A percentile compares a stretch with the other conserved stretches of the same genome.
These are phyloP conservation scores for Rhipidura dahli DNA, from an alignment of 2,113 vertebrate species.

Conservation along the genomic window DNA sequence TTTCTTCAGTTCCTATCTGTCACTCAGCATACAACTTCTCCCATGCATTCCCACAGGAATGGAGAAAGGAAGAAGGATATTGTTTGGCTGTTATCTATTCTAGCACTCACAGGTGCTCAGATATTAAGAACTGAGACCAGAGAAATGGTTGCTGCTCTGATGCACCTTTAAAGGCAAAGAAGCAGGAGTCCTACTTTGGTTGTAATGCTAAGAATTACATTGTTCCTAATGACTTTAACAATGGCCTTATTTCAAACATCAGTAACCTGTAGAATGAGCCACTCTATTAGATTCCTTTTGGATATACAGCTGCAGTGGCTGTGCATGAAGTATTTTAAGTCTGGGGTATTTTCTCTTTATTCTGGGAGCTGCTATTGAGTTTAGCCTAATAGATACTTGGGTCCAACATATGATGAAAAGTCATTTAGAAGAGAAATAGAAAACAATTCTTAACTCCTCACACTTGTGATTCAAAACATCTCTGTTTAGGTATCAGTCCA, in stretches of 20 bases:
- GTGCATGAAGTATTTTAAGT: conserved; percentile 25
- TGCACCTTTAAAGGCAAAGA: background rate
- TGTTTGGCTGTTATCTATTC: background rate
- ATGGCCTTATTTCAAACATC: conserved; percentile 23
- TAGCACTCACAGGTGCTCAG: background rate
- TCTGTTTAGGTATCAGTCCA: conserved; percentile 27
- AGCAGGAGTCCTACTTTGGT: background rate
- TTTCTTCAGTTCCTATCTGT: background rate
- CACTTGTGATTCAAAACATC: conserved; percentile 53
- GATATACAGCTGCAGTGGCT: background rate
- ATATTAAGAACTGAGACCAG: background rate
- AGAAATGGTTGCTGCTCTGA: background rate
- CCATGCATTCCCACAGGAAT: background rate
- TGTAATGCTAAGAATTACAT: background rate
- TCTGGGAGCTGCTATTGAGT: conserved; percentile 67
- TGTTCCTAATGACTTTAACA: conserved; percentile 7
- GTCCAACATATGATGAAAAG: conserved; percentile 55
- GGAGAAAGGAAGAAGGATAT: background rate
- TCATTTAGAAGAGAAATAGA: conserved; percentile 62
- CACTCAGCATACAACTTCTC: background rate
- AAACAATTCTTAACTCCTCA: conserved; percentile 48
- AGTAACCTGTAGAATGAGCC: background rate
- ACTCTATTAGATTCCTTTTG: conserved; percentile 34
- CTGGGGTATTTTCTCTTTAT: conserved; percentile 50
- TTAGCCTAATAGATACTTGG: conserved; percentile 67